Percentiles rank a stretch among this genome's conserved stretches.
These are phyloP conservation scores for Dioctria rufipes DNA, from an alignment of 2,888 invertebrate species.

Conservation along the genomic window DNA sequence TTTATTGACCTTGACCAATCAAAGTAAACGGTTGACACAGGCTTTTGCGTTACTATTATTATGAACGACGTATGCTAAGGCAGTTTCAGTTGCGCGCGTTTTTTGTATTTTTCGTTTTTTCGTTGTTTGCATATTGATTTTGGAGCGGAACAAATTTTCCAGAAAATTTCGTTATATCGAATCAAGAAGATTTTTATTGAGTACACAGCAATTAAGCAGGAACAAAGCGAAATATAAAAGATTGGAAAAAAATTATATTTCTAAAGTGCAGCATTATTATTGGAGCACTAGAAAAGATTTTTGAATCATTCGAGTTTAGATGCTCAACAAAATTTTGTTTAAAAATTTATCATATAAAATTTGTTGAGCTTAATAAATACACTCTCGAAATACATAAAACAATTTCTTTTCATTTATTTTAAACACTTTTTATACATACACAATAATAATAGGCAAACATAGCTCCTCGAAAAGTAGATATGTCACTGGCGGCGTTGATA, in stretches of 20 bases:
- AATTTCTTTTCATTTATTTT: too few relatives aligned
- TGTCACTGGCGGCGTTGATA: too few relatives aligned
- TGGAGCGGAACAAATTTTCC: constrained; percentile 5
- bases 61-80: neutral
- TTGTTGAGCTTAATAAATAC: too few relatives aligned
- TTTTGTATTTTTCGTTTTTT: neutral
- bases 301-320: too few relatives aligned
- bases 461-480: too few relatives aligned
- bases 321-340: too few relatives aligned
- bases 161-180: constrained; percentile 17
- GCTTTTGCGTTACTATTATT: neutral
- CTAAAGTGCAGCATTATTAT: neutral
- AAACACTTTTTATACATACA: too few relatives aligned
- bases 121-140: neutral
- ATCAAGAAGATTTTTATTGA: neutral
- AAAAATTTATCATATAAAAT: too few relatives aligned
- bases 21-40: constrained; percentile 29
- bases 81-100: neutral
- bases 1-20: constrained; percentile 33
- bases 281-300: neutral
- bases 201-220: neutral
- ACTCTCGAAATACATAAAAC: too few relatives aligned
- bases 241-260: neutral
- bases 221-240: neutral
- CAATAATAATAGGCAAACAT: too few relatives aligned